Conservation (phyloP, 2,797 vertebrate genomes). For the Gila robusta region DNA sequence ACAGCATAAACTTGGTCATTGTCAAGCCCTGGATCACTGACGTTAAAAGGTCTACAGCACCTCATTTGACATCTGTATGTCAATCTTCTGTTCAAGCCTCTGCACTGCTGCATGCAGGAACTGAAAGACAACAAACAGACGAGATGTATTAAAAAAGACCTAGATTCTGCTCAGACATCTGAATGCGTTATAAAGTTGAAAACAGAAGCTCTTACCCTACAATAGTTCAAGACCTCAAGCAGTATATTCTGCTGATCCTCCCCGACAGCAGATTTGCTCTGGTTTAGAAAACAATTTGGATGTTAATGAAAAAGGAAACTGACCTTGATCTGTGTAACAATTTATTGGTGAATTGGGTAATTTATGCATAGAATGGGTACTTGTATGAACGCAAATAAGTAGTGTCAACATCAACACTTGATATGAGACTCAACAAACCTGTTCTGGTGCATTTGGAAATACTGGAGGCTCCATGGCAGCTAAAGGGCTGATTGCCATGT, state of each 20-base stretch:
- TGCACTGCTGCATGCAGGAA: constrained; percentile 56
- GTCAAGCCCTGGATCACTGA: background rate
- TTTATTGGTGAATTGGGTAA: background rate
- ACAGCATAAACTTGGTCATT: background rate
- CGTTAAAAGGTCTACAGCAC: constrained; percentile 9
- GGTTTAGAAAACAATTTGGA: background rate
- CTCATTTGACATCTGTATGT: constrained; percentile 47
- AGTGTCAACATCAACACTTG: background rate
- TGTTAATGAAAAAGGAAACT: background rate
- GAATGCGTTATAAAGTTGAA: background rate
- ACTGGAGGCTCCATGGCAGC: constrained; percentile 50
- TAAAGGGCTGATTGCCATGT: constrained; percentile 34
- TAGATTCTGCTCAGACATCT: background rate
- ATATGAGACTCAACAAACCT: constrained; percentile 21
- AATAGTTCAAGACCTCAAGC: constrained; percentile 51
- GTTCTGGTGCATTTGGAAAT: constrained; percentile 32
- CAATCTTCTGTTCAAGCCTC: constrained; percentile 61
- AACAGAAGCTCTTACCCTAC: constrained; percentile 42
- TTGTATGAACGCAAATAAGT: background rate
- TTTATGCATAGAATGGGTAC: background rate
- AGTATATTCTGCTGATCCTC: constrained; percentile 46
- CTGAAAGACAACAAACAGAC: constrained; percentile 22
- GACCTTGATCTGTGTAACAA: background rate
- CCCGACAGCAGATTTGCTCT: constrained; percentile 37
- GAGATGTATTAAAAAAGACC: background rate